Conservation (phyloP, 1,140 invertebrate genomes). For the Venturia canescens region DNA sequence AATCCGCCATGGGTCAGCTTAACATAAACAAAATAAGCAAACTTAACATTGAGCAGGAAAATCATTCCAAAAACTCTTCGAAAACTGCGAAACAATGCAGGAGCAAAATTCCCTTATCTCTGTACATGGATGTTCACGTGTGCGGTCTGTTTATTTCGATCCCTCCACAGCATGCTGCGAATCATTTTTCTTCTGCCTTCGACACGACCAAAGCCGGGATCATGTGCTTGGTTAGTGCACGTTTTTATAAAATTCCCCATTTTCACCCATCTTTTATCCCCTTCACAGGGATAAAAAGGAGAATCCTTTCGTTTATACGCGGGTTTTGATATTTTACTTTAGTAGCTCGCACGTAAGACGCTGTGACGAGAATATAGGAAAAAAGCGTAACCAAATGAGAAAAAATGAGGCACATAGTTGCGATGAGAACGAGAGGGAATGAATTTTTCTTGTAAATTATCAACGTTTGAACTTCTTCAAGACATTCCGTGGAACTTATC, state of each 20-base stretch:
- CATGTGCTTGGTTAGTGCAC: neutral
- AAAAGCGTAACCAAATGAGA: neutral
- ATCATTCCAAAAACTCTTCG: neutral
- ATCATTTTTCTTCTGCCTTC: neutral
- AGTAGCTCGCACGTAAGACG: neutral
- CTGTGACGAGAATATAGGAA: neutral
- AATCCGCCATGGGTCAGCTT: no score
- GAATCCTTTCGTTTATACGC: neutral
- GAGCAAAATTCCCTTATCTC: neutral
- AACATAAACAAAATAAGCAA: no score
- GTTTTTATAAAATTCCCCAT: neutral
- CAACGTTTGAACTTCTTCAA: neutral
- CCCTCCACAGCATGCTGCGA: neutral
- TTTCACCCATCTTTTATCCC: neutral
- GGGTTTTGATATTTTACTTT: neutral
- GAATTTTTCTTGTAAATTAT: conserved; percentile 6
- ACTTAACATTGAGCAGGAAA: no score
- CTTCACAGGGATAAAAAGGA: neutral
- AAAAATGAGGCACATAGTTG: neutral
- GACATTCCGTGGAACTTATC: conserved; percentile 3
- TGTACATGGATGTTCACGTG: neutral
- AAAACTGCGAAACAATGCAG: neutral
- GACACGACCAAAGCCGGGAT: neutral
- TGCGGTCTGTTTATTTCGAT: neutral
- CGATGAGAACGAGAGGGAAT: conserved; percentile 13